Conservation (phyloP, 2,797 vertebrate genomes). For the Schizothorax lantsangensis region DNA sequence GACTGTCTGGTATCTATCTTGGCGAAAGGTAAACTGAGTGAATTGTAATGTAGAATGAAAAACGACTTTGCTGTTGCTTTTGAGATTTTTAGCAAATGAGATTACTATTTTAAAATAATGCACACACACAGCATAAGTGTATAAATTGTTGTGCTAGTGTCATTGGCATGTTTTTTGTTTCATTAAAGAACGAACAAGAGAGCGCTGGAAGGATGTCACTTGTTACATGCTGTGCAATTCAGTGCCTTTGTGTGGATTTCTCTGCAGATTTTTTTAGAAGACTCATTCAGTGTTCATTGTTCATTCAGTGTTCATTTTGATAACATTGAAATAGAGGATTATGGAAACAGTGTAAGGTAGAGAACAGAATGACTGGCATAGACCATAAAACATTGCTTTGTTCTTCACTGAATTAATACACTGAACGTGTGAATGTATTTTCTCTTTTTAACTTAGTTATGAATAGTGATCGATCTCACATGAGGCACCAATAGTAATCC, state of each 20-base stretch:
- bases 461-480: background rate
- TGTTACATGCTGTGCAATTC: background rate
- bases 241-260: constrained; percentile 11
- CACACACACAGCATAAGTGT: too few relatives aligned
- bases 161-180: background rate
- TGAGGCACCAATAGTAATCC: too few relatives aligned
- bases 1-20: background rate
- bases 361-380: background rate
- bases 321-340: constrained; percentile 8
- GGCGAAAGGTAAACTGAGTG: background rate
- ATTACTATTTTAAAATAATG: background rate
- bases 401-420: background rate
- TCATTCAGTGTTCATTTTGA: constrained; percentile 9
- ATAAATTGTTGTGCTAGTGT: background rate
- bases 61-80: too few relatives aligned
- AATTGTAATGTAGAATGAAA: background rate
- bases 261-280: background rate
- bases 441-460: background rate
- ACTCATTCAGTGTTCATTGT: constrained; percentile 1
- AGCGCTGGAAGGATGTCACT: background rate
- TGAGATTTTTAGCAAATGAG: background rate
- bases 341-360: background rate
- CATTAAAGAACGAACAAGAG: background rate
- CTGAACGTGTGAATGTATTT: background rate
- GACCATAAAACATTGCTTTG: background rate